These are phyloP conservation scores for Sinohyriopsis cumingii DNA, from an alignment of 2,888 invertebrate genomes.

Conservation along the genomic window DNA sequence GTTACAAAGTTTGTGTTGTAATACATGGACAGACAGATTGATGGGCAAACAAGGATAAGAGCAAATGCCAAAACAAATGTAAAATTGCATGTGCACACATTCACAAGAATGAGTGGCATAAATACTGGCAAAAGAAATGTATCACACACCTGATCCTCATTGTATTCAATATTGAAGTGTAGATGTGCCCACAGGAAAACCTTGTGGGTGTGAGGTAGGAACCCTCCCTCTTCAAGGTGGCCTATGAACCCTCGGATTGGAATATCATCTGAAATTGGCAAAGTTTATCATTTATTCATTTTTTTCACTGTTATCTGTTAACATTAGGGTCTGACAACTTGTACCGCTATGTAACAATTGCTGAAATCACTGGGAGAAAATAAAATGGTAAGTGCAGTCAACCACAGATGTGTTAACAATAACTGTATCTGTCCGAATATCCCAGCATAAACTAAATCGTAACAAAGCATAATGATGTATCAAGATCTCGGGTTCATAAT, in stretches of 20 bases:
- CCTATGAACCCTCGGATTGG: conserved; percentile 74
- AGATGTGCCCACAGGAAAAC: conserved; percentile 74
- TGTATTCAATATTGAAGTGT: conserved; percentile 74
- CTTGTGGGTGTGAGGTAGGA: conserved; percentile 74
- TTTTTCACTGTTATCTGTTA: background rate
- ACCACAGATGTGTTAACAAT: too few species aligned
- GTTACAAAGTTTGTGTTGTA: too few species aligned
- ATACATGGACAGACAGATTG: too few species aligned
- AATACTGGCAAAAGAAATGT: too few species aligned
- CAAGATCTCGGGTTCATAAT: too few species aligned
- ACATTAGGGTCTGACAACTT: background rate
- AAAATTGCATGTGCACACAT: background rate
- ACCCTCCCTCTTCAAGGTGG: conserved; percentile 73
- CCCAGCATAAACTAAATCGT: too few species aligned
- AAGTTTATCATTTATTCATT: background rate
- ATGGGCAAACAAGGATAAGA: background rate
- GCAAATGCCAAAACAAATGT: background rate
- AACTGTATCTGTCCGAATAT: too few species aligned
- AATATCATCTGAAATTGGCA: conserved; percentile 72
- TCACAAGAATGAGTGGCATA: background rate
- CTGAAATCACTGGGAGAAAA: too few species aligned
- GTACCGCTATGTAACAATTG: too few species aligned
- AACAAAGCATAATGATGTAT: too few species aligned
- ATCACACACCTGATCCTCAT: conserved; percentile 69
- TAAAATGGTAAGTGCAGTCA: too few species aligned